These are phyloP conservation scores for Glyptemys insculpta DNA, from an alignment of 2,797 vertebrate genomes.

Conservation along the genomic window DNA sequence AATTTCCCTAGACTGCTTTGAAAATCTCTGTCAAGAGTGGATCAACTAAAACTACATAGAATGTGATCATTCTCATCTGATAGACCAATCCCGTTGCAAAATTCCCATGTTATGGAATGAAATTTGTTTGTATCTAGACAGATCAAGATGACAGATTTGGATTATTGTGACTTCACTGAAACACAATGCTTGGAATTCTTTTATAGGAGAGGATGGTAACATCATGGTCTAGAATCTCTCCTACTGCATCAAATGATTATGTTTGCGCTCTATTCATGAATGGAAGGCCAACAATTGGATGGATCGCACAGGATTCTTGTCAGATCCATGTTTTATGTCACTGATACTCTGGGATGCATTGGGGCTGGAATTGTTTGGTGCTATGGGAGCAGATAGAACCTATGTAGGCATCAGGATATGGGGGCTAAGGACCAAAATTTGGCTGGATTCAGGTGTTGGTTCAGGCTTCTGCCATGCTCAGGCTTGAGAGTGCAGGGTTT, in stretches of 20 bases:
- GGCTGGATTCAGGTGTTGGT: neutral
- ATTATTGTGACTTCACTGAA: neutral
- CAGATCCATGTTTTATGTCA: neutral
- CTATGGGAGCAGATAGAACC: neutral
- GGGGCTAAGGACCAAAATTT: no score
- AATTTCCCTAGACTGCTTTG: neutral
- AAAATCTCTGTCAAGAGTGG: neutral
- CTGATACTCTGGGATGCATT: neutral
- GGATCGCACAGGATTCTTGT: rapidly evolving
- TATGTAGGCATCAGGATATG: neutral
- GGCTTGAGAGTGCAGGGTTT: neutral
- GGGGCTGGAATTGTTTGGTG: neutral
- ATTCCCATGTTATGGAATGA: neutral
- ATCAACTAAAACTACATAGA: neutral
- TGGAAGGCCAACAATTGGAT: rapidly evolving
- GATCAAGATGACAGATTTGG: rapidly evolving
- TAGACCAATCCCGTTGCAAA: neutral
- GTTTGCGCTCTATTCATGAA: rapidly evolving
- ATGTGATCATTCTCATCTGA: neutral
- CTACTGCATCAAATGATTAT: neutral
- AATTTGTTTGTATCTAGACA: neutral
- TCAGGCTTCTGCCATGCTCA: neutral
- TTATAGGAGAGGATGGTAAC: rapidly evolving
- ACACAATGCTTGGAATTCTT: neutral
- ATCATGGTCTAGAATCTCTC: neutral